Base-by-base conservation (phyloP, 2,797 vertebrate genomes). In the Coreius guichenoti region DNA sequence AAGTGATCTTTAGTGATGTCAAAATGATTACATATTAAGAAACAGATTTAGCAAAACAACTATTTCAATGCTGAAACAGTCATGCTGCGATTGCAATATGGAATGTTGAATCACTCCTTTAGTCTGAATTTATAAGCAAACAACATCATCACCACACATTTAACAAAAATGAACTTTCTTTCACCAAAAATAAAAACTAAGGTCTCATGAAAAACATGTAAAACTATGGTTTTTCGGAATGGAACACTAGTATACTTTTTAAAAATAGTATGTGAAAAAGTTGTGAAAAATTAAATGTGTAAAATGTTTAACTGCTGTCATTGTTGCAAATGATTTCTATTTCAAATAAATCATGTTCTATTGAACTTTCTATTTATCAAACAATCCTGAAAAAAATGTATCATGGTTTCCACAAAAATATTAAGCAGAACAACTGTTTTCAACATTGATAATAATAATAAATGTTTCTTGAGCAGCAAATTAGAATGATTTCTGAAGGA, bases 1-100 rank as follows among this genome's bases (percentile, higher is more conserved):
- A 86, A 67, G 82, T 51, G 78, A 63, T 79, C n/a, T 43, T 88
- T 31, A 33, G 80, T 16, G 65, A 47, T 29, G 9, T 67, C 29
- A 68, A 76, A 80, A 86, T 36, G 0, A 76, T 54, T 29, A 49
- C 67, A 49, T 49, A 17, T 70, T 49, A 51, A 51, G 43, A 75
- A 75, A 80, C 29, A 63, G 65, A 68, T 49, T 49, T 75, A 43
- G 49, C 8, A 8, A 17, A 77, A 14, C 13, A 5, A 58, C 31
- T 45, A 3, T 21, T 51, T 72, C 21, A 56, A 17, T 51, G 29
- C 69, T 58, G 77, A 84, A 77, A 73, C 13, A 61, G 12, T 21
- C 75, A 56, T 16, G 56, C 39, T 63, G 43, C 5, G 56, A 31
- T 47, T 36, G 54, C 19, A 19, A 73, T 69, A 76, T 61, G 19